Evolutionary conservation across 1,140 invertebrate genomes (phyloP), one percentile per base, ranked within the genome.

Genomic region (Tetramorium parvispinum): DNA sequence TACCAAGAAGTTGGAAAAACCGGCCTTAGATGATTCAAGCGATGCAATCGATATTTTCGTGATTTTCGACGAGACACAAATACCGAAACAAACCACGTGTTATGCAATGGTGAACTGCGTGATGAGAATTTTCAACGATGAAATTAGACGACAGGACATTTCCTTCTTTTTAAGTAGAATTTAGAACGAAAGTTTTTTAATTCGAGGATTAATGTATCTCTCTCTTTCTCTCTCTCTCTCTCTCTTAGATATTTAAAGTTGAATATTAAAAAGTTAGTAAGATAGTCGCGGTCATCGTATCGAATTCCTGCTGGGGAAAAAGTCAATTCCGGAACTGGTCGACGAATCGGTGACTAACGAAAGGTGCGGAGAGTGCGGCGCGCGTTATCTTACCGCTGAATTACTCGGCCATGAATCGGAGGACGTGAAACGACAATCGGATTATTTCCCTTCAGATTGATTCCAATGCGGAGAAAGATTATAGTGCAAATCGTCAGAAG

Each of bases 371-470:
- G 24, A 63, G 40, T 61, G 10, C 21, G 16, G 6, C 8, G 24
- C 3, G 16, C 3, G 76, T 78, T 51, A 21, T 13, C 61, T 32
- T 16, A 24, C 43, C 59, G 18, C 13, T 37, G 32, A 43, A 75
- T 75, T 75, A 57, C n/a, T n/a, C n/a, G 8, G 27, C 10, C 32
- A 4, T 2, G 32, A 49, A 66, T 66, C 70, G 59, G 6, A 53
- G 49, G 21, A 49, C 21, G 32, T 32, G 27, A 59, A 40, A 70
- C 10, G 49, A 49, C 27, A 21, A n/a, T 81, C 24, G 51, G 49
- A 55, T 75, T 68, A 66, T 85, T 21, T 71, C 18, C 43, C 81
- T 73, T 85, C 37, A 24, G 21, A 71, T 49, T 55, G 51, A 75
- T 46, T 61, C 11, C 27, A 57, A 71, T 10, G 57, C 53, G n/a